Evolutionary conservation across 1,140 invertebrate genomes (phyloP), one percentile per base, ranked within the genome.

Genomic region (Cotesia glomerata): DNA sequence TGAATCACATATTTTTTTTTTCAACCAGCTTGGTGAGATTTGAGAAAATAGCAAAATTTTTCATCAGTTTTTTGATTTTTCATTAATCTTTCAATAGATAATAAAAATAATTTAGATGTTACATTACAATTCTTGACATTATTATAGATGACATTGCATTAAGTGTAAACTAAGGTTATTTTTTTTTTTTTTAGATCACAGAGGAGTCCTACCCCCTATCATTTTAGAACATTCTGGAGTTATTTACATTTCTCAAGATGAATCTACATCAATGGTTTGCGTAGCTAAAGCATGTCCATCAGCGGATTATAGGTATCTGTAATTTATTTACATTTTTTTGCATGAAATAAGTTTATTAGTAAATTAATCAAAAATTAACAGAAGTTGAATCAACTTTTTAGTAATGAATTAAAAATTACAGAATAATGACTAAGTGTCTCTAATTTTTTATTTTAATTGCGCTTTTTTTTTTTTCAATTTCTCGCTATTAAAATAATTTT

Each of bases 271-370:
- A 39, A 84, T 94, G 71, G 87, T 93, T 51, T 93, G 92, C 82
- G 89, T 93, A 52, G 90, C 92, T 11, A 91, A 93, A 79, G 92
- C 91, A 62, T 93, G 92, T 84, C 93, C 92, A 61, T 87, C 91
- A 35, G 91, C 92, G 14, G 91, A 92, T 84, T 93, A 93, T 84
- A 90, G 91, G 92, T 93, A 89, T 88, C 80, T 18, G 58, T 13
- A 35, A 5, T 13, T 56, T 14, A n/a, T 26, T 26, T 2, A 26
- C 26, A 26, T 26, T 2, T 26, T 3, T 26, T 2, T 2, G 0
- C 3, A 26, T 26, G 1, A 26, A 26, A 26, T 2, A 26, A 26
- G 26, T 3, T 2, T 26, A 26, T n/a, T n/a, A n/a, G n/a, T n/a
- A 26, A 26, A 1, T 26, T 2, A 26, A 26, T 26, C 2, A 26